Conservation (phyloP, 2,888 invertebrate species). For the Sarcophaga rosellei region DNA sequence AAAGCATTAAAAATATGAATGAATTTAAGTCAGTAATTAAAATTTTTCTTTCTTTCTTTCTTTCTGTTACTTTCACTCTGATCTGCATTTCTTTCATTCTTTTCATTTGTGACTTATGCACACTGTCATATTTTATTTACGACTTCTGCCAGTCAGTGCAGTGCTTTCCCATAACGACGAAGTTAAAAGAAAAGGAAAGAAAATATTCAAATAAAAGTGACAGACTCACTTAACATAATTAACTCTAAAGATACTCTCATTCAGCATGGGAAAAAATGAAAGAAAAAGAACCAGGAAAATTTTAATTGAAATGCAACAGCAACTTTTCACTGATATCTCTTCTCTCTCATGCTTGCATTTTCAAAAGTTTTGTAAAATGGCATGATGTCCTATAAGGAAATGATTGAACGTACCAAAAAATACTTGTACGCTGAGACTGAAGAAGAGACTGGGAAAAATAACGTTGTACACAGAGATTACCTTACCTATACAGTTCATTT, state of each 20-base stretch:
- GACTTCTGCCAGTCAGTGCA: neutral
- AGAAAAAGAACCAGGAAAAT: neutral
- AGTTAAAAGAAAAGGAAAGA: neutral
- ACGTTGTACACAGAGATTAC: neutral
- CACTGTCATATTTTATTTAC: neutral
- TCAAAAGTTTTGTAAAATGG: neutral
- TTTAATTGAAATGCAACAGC: constrained; percentile 14
- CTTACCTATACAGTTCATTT: neutral
- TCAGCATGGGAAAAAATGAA: neutral
- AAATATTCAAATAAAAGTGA: neutral
- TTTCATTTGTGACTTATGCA: neutral
- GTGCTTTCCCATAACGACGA: neutral
- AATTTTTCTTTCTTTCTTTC: neutral
- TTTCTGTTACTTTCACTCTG: neutral
- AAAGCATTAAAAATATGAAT: too few relatives aligned
- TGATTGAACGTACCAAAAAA: too few relatives aligned
- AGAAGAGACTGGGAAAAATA: neutral
- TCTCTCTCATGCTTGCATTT: neutral
- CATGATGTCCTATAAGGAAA: neutral
- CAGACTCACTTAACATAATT: constrained; percentile 25
- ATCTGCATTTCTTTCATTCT: neutral
- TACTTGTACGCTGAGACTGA: too few relatives aligned
- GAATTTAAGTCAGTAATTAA: neutral
- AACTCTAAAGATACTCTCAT: neutral
- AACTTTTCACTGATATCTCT: neutral